phyloP scores from a whole-genome alignment of 2,888 invertebrate species.

The Drosophila maculinotata region DNA sequence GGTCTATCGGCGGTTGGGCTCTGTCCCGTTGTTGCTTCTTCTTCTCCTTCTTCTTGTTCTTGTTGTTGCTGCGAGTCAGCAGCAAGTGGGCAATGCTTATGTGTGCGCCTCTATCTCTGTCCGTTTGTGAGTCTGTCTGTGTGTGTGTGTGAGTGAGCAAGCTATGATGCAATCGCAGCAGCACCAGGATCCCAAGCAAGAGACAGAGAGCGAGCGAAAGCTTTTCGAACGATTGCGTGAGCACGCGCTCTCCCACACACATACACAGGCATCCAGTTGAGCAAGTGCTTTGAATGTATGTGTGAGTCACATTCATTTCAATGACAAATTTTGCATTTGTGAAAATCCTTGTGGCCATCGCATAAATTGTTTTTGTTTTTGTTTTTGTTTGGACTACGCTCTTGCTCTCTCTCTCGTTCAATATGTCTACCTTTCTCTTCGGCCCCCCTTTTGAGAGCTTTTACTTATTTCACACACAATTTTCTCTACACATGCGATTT shows the following conservation, averaged over 20 bases:
- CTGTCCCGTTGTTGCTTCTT: slow-evolving; percentile 20
- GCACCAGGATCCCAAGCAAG: slow-evolving; percentile 52
- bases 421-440: slow-evolving; percentile 13
- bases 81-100: slow-evolving; percentile 67
- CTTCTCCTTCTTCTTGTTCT: slow-evolving; percentile 19
- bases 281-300: slow-evolving; percentile 6
- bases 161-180: slow-evolving; percentile 72
- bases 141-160: slow-evolving; percentile 40
- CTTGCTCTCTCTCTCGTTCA: slow-evolving; percentile 1
- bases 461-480: slow-evolving; percentile 59
- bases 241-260: slow-evolving; percentile 32
- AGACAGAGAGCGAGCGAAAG: slow-evolving; percentile 39
- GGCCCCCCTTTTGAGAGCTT: slow-evolving; percentile 31
- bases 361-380: slow-evolving; percentile 31
- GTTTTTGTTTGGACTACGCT: slow-evolving; percentile 21
- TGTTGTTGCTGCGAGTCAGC: slow-evolving; percentile 17
- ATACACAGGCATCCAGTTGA: slow-evolving; percentile 13
- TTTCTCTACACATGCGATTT: slow-evolving; percentile 38
- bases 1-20: slow-evolving; percentile 66
- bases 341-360: slow-evolving; percentile 55
- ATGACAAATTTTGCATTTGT: slow-evolving; percentile 72
- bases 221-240: slow-evolving; percentile 52
- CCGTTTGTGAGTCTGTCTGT: too few relatives aligned
- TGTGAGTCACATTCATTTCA: slow-evolving; percentile 69
- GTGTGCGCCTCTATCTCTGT: slow-evolving; percentile 26